Conservation (phyloP, 2,888 invertebrate genomes). For the Parnassius apollo region DNA sequence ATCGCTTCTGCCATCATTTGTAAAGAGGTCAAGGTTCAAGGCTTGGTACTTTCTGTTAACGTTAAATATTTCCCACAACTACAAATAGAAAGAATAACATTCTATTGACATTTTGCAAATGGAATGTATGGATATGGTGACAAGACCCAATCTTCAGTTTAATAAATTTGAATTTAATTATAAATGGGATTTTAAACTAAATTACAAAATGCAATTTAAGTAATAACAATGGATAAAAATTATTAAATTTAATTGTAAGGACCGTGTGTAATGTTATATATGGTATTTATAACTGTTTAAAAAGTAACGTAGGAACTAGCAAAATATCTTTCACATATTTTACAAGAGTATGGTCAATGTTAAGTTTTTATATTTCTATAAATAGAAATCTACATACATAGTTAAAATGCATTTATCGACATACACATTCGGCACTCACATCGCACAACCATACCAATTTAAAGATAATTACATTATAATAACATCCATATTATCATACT, state of each 20-base stretch:
- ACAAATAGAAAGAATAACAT: background rate
- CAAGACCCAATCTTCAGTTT: conserved; percentile 5
- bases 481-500: conserved; percentile 53
- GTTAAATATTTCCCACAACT: background rate
- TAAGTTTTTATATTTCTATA: conserved; percentile 41
- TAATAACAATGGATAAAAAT: conserved; percentile 25
- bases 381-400: conserved; percentile 35
- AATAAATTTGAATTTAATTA: conserved; percentile 5
- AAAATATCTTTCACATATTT: conserved; percentile 40
- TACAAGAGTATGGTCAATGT: conserved; percentile 37
- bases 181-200: background rate
- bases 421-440: conserved; percentile 45
- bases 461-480: conserved; percentile 58
- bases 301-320: conserved; percentile 53
- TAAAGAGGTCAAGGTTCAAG: no score
- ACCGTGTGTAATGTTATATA: conserved; percentile 51
- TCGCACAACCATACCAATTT: conserved; percentile 65
- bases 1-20: conserved; percentile 7
- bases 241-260: conserved; percentile 23
- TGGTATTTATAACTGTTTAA: conserved; percentile 34
- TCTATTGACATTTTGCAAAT: conserved; percentile 10
- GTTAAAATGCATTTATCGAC: conserved; percentile 40
- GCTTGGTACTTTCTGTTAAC: no score
- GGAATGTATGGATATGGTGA: conserved; percentile 23
- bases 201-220: conserved; percentile 31